Percentiles rank a stretch among this genome's conserved stretches.
These are phyloP conservation scores for Hippocampus abdominalis DNA, from an alignment of 2,113 vertebrate species.

Conservation along the genomic window DNA sequence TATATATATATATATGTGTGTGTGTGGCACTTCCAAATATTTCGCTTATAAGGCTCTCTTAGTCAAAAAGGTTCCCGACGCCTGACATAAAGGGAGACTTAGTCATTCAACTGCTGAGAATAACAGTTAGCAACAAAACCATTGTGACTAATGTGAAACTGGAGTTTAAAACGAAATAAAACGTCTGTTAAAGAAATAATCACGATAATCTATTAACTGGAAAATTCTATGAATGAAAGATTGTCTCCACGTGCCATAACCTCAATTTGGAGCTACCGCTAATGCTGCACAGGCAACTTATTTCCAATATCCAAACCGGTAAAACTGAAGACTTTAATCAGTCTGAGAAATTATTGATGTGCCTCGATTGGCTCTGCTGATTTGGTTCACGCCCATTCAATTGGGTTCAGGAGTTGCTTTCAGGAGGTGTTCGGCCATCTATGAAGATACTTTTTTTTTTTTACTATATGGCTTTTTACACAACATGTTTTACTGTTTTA, in stretches of 20 bases:
- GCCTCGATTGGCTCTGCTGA: background rate
- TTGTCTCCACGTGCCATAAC: background rate
- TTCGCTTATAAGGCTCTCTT: too few relatives aligned
- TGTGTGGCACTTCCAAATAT: too few relatives aligned
- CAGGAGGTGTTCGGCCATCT: background rate
- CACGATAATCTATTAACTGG: background rate
- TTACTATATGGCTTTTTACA: too few relatives aligned
- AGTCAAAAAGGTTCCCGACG: too few relatives aligned
- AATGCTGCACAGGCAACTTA: background rate
- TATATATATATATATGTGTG: too few relatives aligned
- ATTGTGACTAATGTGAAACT: background rate
- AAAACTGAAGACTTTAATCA: background rate
- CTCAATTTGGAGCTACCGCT: background rate
- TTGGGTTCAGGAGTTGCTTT: background rate
- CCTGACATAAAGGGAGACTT: too few relatives aligned
- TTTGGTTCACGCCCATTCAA: background rate
- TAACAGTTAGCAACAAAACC: background rate
- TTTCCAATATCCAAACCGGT: background rate
- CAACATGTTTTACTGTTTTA: too few relatives aligned
- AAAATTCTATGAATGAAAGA: background rate
- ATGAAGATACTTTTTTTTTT: background rate
- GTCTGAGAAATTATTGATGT: background rate
- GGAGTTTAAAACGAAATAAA: background rate
- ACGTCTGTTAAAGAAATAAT: background rate
- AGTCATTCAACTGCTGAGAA: background rate